These are phyloP conservation scores for Lacerta agilis DNA, from an alignment of 2,797 vertebrate species.

Conservation along the genomic window DNA sequence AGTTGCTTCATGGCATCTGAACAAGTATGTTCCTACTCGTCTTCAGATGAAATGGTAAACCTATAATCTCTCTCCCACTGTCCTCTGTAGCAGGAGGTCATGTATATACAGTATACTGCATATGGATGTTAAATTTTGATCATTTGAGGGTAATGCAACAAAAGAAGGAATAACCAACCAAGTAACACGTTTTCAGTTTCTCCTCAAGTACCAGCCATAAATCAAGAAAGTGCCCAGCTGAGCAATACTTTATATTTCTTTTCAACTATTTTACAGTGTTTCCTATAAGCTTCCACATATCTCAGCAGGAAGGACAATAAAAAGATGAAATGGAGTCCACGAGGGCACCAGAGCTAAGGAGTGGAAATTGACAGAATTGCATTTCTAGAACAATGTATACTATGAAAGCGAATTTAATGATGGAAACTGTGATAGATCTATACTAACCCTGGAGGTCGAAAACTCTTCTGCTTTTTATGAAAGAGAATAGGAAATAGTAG, in stretches of 20 bases:
- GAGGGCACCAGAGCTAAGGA: background rate
- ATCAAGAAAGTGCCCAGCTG: conserved; percentile 4
- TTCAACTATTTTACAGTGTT: conserved; percentile 5
- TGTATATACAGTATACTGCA: background rate
- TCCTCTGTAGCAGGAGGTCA: background rate
- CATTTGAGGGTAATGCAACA: background rate
- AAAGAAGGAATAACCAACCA: conserved; percentile 16
- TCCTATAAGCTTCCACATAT: conserved; percentile 16
- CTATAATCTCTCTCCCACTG: background rate
- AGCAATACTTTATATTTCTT: conserved; percentile 19
- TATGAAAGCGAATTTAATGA: conserved; percentile 11
- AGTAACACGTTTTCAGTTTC: background rate
- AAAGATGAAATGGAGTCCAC: conserved; percentile 6
- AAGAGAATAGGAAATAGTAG: background rate
- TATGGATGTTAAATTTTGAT: background rate
- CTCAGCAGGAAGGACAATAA: conserved; percentile 30
- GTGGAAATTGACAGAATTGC: background rate
- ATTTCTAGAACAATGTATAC: conserved; percentile 7
- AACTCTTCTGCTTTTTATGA: conserved; percentile 1
- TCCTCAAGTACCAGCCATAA: background rate
- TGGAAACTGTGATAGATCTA: background rate
- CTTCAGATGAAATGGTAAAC: background rate
- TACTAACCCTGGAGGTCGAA: background rate
- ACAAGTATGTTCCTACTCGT: background rate
- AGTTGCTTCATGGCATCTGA: background rate